Evolutionary conservation across 2,888 invertebrate genomes (phyloP), one percentile per base, ranked within the genome.

Genomic region (Drosophila pseudotalamancana): DNA sequence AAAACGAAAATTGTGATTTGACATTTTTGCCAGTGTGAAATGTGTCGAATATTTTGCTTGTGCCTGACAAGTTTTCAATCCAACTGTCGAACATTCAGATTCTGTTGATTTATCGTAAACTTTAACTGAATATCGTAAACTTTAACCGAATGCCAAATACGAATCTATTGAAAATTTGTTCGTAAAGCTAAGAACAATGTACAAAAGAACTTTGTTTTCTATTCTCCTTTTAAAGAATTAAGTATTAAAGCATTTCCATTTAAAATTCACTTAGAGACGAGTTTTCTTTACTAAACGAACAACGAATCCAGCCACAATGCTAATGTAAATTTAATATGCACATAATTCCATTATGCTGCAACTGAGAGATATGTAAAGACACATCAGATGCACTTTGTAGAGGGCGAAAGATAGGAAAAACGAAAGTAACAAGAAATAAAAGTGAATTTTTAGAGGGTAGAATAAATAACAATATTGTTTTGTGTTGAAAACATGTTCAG

Each of bases 261-360:
- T 32, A 16, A 16, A 32, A 14, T 11, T 32, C 32, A 14, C 6
- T 32, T 14, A 4, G 21, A 11, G 45, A 6, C 31, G 21, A 46
- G 4, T 14, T 32, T 45, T 2, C n/a, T 9, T 3, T 43, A 14
- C 12, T 2, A 16, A 32, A 16, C 21, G 11, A n/a, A n/a, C n/a
- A 48, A 21, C 37, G 29, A 25, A 29, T 16, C 12, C 14, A 4
- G 4, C 14, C 35, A 53, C 35, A 73, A 77, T 55, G 62, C 60
- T 76, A 68, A 84, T 59, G 70, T 60, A 71, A 46, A 68, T 76
- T 81, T 76, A 64, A 73, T 71, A 84, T 84, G 78, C 73, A 65
- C 82, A 81, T 73, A 81, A 81, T 78, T 84, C 46, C 54, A 50
- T 62, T 68, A 43, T 27, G 48, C 56, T 62, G 43, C 32, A 12